phyloP scores from a whole-genome alignment of 2,888 invertebrate species.

The Sminthurinus aureus region DNA sequence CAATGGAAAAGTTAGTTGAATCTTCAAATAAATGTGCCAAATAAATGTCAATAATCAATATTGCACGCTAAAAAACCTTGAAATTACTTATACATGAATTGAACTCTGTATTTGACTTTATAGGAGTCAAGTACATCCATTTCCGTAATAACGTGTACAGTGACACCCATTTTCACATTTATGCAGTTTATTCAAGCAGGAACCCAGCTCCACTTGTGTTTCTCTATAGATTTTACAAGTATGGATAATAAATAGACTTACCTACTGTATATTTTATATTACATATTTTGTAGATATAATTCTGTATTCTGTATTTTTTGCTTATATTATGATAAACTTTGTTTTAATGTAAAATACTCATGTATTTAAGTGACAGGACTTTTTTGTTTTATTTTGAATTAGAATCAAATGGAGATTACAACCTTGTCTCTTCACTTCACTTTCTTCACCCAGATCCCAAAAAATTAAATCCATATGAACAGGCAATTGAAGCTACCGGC shows the following conservation, averaged over 20 bases:
- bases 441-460: slow-evolving; percentile 49
- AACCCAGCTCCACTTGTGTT: slow-evolving; percentile 64
- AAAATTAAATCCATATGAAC: slow-evolving; percentile 64
- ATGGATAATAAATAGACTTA: too few species aligned
- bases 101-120: background rate
- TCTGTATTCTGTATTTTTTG: background rate
- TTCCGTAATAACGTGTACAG: slow-evolving; percentile 49
- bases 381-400: background rate
- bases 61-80: background rate
- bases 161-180: slow-evolving; percentile 64
- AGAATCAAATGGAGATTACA: slow-evolving; percentile 56
- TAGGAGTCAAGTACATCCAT: slow-evolving; percentile 34
- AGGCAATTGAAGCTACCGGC: slow-evolving; percentile 63
- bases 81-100: background rate
- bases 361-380: background rate
- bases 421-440: slow-evolving; percentile 53
- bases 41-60: too few species aligned
- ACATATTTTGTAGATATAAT: background rate
- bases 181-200: slow-evolving; percentile 68
- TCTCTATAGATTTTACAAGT: slow-evolving; percentile 66
- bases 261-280: too few species aligned
- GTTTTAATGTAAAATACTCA: background rate
- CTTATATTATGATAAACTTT: too few species aligned
- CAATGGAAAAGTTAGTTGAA: slow-evolving; percentile 10
- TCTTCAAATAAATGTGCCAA: background rate